phyloP scores from a whole-genome alignment of 2,113 vertebrate species.

The Solea senegalensis region DNA sequence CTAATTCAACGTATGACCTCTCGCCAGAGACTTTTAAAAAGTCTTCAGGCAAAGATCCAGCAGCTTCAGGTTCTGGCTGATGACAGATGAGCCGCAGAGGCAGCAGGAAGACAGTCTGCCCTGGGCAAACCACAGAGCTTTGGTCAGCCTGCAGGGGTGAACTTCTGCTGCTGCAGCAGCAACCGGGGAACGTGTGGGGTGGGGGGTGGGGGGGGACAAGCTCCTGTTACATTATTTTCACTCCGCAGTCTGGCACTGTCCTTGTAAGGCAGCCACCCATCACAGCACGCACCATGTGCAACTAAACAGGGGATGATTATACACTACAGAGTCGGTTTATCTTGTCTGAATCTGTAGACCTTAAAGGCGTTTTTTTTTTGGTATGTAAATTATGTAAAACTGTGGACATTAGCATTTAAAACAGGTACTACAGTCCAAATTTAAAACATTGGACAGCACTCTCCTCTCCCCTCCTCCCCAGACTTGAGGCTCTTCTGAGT shows the following conservation, averaged over 20 bases:
- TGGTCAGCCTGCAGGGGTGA: conserved; percentile 76
- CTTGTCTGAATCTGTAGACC: conserved; percentile 25
- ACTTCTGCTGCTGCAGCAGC: conserved; percentile 48
- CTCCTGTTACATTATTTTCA: conserved; percentile 53
- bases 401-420: too few relatives aligned
- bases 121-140: conserved; percentile 76
- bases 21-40: conserved; percentile 78
- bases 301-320: conserved; percentile 43
- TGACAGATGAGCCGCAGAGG: conserved; percentile 78
- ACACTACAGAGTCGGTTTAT: conserved; percentile 39
- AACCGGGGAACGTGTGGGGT: conserved; percentile 17
- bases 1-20: conserved; percentile 81
- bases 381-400: too few relatives aligned
- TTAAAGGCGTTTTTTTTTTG: neutral
- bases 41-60: conserved; percentile 80
- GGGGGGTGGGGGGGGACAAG: conserved; percentile 40
- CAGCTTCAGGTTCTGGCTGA: conserved; percentile 77
- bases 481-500: too few relatives aligned
- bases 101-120: conserved; percentile 76
- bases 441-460: too few relatives aligned
- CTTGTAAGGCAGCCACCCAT: conserved; percentile 47
- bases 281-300: conserved; percentile 38
- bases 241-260: conserved; percentile 44
- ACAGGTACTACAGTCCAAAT: too few relatives aligned
- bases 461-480: too few relatives aligned